A percentile compares a stretch with the other conserved stretches of the same genome.
phyloP scores from a whole-genome alignment of 2,888 invertebrate species.

The Lycocerus yunnanus region DNA sequence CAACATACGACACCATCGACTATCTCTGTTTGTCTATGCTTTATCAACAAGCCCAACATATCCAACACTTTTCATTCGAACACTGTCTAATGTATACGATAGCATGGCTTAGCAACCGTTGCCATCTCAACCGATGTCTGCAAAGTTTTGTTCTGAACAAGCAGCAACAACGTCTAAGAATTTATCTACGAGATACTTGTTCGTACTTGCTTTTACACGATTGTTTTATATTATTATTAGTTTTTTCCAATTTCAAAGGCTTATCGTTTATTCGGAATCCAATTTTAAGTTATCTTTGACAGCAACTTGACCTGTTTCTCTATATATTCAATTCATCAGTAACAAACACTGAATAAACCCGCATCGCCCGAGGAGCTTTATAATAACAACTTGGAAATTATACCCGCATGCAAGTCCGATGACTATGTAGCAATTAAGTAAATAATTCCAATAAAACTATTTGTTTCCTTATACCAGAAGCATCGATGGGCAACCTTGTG shows the following conservation, averaged over 20 bases:
- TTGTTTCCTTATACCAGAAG: neutral
- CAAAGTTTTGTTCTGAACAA: constrained; percentile 7
- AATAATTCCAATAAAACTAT: neutral
- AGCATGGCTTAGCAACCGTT: constrained; percentile 47
- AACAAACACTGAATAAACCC: neutral
- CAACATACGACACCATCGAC: neutral
- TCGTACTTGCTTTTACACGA: neutral
- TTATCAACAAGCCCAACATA: neutral
- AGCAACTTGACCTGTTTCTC: neutral
- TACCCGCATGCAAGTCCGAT: neutral
- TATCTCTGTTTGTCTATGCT: neutral
- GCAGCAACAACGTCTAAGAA: constrained; percentile 24
- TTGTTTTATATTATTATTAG: neutral
- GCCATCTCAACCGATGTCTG: constrained; percentile 43
- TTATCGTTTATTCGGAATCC: neutral
- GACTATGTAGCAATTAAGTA: neutral
- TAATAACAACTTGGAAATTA: neutral
- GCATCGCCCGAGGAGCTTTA: neutral
- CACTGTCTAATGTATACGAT: constrained; percentile 8
- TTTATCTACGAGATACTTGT: constrained; percentile 15
- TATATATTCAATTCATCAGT: neutral
- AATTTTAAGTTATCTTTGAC: neutral
- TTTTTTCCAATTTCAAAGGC: neutral
- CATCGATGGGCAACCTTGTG: neutral
- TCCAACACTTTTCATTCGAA: neutral